Evolutionary conservation across 2,797 vertebrate species (phyloP), one percentile per base, ranked within the genome.

Genomic region (Coregonus sp.): DNA sequence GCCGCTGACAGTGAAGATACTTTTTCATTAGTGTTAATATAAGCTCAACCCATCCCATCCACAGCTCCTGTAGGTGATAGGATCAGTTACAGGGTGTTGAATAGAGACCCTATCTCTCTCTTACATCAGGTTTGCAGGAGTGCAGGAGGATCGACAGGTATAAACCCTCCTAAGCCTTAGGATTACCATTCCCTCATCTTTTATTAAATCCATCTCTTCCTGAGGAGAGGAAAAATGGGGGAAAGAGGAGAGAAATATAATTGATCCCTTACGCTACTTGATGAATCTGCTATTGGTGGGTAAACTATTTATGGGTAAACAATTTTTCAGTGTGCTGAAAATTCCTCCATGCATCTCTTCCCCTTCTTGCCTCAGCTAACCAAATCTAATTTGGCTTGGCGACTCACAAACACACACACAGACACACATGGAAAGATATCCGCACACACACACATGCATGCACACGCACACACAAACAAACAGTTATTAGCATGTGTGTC

Each of bases 271-370:
- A 89, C 73, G 73, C 89, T 86, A 90, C 91, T 91, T 92, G 91
- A 92, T 92, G 90, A 92, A 92, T 92, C 91, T 93, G 89, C 91
- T 92, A 88, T 90, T 88, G 90, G 88, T 91, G 91, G 89, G 87
- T 92, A 92, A 93, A 92, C 90, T 92, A 92, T 93, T 92, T 93
- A 92, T 92, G 92, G 92, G 91, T 88, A 11, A 47, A 47, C 40
- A 2, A 3, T 47, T 47, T 47, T 88, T 91, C 89, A 86, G 81
- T 89, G 91, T 89, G 9, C 40, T 47, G n/a, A 82, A 90, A 89
- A 92, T 91, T 92, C 89, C 89, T 87, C 86, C 91, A 91, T 89
- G 89, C 90, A 84, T 89, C 86, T 90, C 90, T 89, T 85, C 82
- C 82, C 81, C 88, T 90, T 86, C 89, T 90, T 86, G 89, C 91